phyloP scores from a whole-genome alignment of 2,113 vertebrate genomes.

The Axis porcinus region DNA sequence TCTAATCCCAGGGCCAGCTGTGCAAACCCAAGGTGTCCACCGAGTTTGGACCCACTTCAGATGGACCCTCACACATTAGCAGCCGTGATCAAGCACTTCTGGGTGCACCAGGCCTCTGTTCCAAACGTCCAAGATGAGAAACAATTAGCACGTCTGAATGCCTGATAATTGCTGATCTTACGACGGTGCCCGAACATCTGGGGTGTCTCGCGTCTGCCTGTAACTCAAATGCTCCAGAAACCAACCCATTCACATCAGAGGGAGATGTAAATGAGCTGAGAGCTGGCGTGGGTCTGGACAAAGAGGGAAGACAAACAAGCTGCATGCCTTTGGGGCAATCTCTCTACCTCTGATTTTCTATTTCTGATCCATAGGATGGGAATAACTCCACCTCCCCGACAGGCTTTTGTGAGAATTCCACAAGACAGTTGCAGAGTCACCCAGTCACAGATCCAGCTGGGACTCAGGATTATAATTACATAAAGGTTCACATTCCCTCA shows the following conservation, averaged over 20 bases:
- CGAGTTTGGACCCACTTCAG: not conserved
- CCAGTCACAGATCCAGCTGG: accelerated
- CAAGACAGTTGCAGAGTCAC: accelerated
- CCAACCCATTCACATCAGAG: accelerated
- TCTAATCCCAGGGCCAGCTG: no score
- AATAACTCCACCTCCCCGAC: accelerated
- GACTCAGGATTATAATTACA: accelerated
- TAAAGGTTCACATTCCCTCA: no score
- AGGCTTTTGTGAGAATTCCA: not conserved
- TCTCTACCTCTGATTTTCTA: accelerated
- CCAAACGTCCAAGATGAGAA: not conserved
- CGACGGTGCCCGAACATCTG: accelerated
- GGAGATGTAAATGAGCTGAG: accelerated
- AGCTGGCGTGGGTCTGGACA: accelerated
- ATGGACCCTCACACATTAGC: accelerated
- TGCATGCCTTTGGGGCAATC: accelerated
- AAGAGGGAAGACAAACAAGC: accelerated
- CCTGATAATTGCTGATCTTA: no score
- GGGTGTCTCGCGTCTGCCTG: accelerated
- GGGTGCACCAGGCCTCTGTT: accelerated
- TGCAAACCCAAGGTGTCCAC: not conserved
- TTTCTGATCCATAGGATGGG: accelerated
- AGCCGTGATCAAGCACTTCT: accelerated
- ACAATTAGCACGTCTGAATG: not conserved
- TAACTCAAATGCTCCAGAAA: accelerated